A percentile compares a stretch with the other conserved stretches of the same genome.
Conservation (phyloP, 2,888 invertebrate species). For the Epicampocera succincta region DNA sequence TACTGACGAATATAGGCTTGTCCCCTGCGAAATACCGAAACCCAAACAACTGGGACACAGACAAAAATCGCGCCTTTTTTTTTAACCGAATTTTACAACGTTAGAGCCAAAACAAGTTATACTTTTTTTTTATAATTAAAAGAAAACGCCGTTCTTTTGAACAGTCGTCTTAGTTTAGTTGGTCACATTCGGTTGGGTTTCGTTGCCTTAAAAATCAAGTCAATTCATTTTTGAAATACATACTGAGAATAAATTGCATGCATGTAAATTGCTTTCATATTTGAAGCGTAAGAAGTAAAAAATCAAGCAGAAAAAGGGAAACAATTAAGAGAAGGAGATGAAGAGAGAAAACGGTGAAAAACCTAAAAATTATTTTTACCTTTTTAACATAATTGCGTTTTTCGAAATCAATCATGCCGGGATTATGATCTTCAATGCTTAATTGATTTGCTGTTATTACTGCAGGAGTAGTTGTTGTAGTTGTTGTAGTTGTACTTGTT, state of each 20-base stretch:
- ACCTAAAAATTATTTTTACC: slow-evolving; percentile 73
- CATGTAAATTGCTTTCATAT: slow-evolving; percentile 51
- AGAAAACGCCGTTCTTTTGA: no score
- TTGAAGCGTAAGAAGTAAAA: slow-evolving; percentile 20
- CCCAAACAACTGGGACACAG: no score
- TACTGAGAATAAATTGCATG: slow-evolving; percentile 43
- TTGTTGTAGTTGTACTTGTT: slow-evolving; percentile 13
- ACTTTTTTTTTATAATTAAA: no score
- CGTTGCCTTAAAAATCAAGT: background rate
- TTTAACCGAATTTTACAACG: no score
- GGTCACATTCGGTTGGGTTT: slow-evolving; percentile 6
- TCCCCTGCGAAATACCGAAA: no score
- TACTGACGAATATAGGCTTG: no score
- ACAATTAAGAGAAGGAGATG: slow-evolving; percentile 4
- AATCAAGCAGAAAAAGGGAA: background rate
- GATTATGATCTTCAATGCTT: slow-evolving; percentile 78
- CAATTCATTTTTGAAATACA: slow-evolving; percentile 26
- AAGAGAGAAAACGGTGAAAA: background rate
- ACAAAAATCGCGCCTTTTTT: no score
- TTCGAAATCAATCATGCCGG: slow-evolving; percentile 79
- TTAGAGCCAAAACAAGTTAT: no score
- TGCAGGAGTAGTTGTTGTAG: slow-evolving; percentile 22
- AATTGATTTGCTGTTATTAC: slow-evolving; percentile 66
- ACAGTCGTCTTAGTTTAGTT: no score
- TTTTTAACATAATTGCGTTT: slow-evolving; percentile 81